Percentiles rank a stretch among this genome's conserved stretches.
phyloP scores from a whole-genome alignment of 2,888 invertebrate genomes.

The Halocaridina rubra region DNA sequence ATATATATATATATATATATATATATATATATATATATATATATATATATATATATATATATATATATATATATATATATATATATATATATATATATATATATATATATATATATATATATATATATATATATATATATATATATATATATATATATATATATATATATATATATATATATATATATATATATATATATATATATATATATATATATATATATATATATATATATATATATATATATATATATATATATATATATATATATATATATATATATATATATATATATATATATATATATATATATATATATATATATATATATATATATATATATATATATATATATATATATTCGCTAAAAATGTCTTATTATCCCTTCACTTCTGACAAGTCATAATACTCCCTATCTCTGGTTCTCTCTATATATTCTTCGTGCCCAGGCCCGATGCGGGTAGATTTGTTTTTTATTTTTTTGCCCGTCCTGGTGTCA shows the following conservation, averaged over 20 bases:
- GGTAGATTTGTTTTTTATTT: too few species aligned
- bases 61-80: slow-evolving; percentile 2
- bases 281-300: neutral
- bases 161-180: neutral
- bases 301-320: slow-evolving; percentile 8
- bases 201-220: neutral
- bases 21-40: neutral
- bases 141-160: neutral
- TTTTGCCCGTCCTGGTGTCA: too few species aligned
- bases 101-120: slow-evolving; percentile 18
- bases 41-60: slow-evolving; percentile 1
- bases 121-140: slow-evolving; percentile 24
- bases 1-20: slow-evolving; percentile 3
- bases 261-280: neutral
- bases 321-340: slow-evolving; percentile 8
- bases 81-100: slow-evolving; percentile 6
- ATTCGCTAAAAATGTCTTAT: neutral
- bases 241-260: neutral
- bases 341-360: slow-evolving; percentile 5
- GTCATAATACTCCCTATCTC: too few species aligned
- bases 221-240: neutral
- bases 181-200: neutral
- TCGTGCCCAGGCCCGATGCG: too few species aligned
- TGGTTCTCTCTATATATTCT: too few species aligned
- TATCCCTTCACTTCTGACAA: too few species aligned